Conservation (phyloP, 2,888 invertebrate genomes). For the Stegana nigrithorax region DNA sequence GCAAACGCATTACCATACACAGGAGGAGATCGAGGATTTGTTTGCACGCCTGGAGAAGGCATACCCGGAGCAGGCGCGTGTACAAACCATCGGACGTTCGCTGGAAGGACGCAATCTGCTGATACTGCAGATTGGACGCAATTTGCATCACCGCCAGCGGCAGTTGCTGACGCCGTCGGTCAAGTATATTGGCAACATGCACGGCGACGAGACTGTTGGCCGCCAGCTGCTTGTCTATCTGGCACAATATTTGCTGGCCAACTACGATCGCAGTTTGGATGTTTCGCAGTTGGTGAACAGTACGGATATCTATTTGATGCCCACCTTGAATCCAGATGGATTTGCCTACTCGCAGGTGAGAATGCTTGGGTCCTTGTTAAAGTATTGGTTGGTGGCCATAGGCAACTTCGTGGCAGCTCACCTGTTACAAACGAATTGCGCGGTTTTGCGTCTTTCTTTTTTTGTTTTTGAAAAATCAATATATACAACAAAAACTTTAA, state of each 20-base stretch:
- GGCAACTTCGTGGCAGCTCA: slow-evolving; percentile 37
- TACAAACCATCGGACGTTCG: slow-evolving; percentile 86
- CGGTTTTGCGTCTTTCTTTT: slow-evolving; percentile 28
- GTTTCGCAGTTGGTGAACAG: slow-evolving; percentile 83
- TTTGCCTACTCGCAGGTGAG: slow-evolving; percentile 84
- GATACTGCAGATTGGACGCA: slow-evolving; percentile 78
- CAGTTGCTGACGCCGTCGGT: slow-evolving; percentile 84
- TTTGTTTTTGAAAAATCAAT: slow-evolving; percentile 44
- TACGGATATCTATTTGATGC: slow-evolving; percentile 95
- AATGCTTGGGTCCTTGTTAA: no score
- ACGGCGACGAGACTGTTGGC: slow-evolving; percentile 93
- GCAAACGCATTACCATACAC: slow-evolving; percentile 76
- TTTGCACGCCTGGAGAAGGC: slow-evolving; percentile 74
- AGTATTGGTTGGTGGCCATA: no score
- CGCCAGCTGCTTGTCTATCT: slow-evolving; percentile 85
- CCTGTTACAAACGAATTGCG: slow-evolving; percentile 13
- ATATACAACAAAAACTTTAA: no score
- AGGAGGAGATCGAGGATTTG: slow-evolving; percentile 77
- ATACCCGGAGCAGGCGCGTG: slow-evolving; percentile 78
- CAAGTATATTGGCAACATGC: slow-evolving; percentile 96
- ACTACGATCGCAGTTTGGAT: slow-evolving; percentile 77
- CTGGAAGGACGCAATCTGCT: slow-evolving; percentile 83
- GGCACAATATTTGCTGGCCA: slow-evolving; percentile 83
- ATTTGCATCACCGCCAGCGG: slow-evolving; percentile 70
- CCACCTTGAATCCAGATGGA: slow-evolving; percentile 97